These are phyloP conservation scores for Lophotriccus pileatus DNA, from an alignment of 2,797 vertebrate species.

Conservation along the genomic window DNA sequence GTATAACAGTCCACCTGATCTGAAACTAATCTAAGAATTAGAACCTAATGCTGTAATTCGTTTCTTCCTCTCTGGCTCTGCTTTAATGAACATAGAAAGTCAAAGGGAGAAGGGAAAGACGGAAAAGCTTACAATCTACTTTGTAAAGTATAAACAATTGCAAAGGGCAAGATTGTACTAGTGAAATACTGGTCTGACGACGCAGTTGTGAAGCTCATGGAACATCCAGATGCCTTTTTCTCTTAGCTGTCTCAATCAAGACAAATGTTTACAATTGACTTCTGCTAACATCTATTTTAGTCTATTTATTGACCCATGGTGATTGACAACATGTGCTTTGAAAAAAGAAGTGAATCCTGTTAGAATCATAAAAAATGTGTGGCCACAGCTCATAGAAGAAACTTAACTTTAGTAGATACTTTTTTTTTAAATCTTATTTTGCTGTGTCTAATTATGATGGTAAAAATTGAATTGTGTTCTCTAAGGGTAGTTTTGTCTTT, in stretches of 20 bases:
- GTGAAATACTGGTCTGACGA: background rate
- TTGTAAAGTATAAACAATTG: background rate
- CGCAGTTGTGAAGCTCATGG: background rate
- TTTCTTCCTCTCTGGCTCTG: background rate
- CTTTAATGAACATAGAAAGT: background rate
- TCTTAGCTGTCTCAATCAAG: background rate
- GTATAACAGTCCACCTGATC: background rate
- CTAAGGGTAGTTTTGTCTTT: background rate
- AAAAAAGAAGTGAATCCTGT: background rate
- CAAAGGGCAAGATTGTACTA: background rate
- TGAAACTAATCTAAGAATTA: slow-evolving; percentile 3
- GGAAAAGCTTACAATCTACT: background rate
- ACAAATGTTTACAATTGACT: background rate
- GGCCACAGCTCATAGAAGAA: background rate
- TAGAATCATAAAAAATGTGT: background rate
- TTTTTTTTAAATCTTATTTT: background rate
- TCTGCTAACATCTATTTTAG: background rate
- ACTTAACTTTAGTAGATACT: background rate
- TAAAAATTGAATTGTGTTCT: background rate
- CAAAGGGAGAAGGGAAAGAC: background rate
- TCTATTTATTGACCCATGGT: background rate
- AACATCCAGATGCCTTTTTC: background rate
- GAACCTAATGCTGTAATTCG: background rate
- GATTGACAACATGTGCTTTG: background rate
- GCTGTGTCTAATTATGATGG: background rate